phyloP scores from a whole-genome alignment of 1,140 invertebrate species.

The Brachionus koreanus region DNA sequence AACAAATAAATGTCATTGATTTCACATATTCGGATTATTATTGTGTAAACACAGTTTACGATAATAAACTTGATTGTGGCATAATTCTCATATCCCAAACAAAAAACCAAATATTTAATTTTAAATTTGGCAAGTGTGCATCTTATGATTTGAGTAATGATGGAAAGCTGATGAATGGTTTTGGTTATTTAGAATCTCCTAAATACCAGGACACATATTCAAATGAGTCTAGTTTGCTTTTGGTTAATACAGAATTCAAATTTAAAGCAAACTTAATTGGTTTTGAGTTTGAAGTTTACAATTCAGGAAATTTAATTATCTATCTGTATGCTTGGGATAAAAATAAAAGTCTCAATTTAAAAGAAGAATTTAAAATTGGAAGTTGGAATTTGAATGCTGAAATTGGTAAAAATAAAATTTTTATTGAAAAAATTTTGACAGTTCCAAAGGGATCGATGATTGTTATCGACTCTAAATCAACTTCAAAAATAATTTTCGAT shows the following conservation, averaged over 20 bases:
- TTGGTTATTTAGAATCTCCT: neutral
- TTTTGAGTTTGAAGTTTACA: neutral
- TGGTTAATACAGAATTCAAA: neutral
- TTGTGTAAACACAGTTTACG: neutral
- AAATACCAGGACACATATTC: neutral
- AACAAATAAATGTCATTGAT: neutral
- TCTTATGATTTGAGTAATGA: neutral
- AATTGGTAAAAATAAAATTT: neutral
- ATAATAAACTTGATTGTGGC: neutral
- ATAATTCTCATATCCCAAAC: neutral
- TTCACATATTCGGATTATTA: neutral
- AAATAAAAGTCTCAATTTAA: neutral
- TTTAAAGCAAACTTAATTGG: neutral
- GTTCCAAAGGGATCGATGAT: neutral
- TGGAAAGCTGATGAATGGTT: neutral
- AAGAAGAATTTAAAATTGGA: neutral
- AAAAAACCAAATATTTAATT: neutral
- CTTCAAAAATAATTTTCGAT: neutral
- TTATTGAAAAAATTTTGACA: neutral
- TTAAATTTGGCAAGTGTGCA: conserved; percentile 7
- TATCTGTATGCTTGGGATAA: neutral
- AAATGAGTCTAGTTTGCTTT: neutral
- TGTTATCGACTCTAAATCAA: neutral
- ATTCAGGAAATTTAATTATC: neutral
- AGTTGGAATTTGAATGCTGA: neutral